A percentile compares a stretch with the other conserved stretches of the same genome.
phyloP scores from a whole-genome alignment of 1,140 invertebrate species.

The Hyles euphorbiae region DNA sequence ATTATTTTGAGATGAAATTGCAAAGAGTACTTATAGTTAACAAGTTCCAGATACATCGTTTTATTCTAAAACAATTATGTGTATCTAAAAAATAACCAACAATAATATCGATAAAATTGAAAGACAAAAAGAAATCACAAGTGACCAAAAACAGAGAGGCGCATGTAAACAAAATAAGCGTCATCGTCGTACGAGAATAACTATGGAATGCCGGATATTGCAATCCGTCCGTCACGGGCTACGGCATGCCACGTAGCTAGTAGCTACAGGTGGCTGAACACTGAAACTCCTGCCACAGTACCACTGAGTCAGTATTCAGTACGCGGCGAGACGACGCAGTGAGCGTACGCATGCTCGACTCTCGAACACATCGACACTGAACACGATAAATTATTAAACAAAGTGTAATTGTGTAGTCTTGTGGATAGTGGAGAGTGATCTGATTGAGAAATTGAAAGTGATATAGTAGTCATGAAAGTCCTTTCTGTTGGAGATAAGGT shows the following conservation, averaged over 20 bases:
- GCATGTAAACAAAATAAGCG: conserved; percentile 63
- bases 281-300: conserved; percentile 1
- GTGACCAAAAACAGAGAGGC: conserved; percentile 43
- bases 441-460: conserved; percentile 1
- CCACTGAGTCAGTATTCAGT: conserved; percentile 25
- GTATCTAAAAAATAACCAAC: not conserved
- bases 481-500: conserved; percentile 56
- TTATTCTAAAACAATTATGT: too few relatives aligned
- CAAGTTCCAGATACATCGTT: too few relatives aligned
- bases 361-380: conserved; percentile 32
- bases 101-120: not conserved
- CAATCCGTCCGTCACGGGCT: conserved; percentile 15
- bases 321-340: conserved; percentile 20
- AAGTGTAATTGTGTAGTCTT: not conserved
- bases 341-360: conserved; percentile 26
- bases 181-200: conserved; percentile 51
- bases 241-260: conserved; percentile 11
- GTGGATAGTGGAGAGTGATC: conserved; percentile 24
- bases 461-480: conserved; percentile 50
- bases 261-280: conserved; percentile 14
- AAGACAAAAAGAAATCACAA: conserved; percentile 6
- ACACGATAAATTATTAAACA: conserved; percentile 28
- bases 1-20: too few relatives aligned
- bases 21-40: too few relatives aligned
- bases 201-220: conserved; percentile 69